Conservation (phyloP, 2,113 vertebrate genomes). For the Lepisosteus osseus region DNA sequence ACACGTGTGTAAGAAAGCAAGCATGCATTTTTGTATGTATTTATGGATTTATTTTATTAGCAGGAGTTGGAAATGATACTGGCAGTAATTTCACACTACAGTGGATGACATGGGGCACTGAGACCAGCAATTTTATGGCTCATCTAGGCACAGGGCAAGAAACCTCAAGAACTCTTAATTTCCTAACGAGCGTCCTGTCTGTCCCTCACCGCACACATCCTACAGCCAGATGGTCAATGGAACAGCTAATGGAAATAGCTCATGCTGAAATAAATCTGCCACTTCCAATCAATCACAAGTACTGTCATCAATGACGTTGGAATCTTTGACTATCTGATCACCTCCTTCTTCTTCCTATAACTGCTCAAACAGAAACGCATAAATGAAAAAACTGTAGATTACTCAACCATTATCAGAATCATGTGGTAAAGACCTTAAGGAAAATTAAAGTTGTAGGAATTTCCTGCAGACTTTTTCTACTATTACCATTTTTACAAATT, state of each 20-base stretch:
- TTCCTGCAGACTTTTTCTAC: too few relatives aligned
- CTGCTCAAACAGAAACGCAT: too few relatives aligned
- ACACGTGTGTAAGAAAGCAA: too few relatives aligned
- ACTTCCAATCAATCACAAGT: conserved; percentile 48
- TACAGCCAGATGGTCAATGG: conserved; percentile 54
- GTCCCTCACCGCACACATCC: background rate
- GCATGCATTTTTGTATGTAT: too few relatives aligned
- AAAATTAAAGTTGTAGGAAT: too few relatives aligned
- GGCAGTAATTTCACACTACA: background rate
- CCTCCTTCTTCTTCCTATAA: too few relatives aligned
- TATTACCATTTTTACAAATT: too few relatives aligned
- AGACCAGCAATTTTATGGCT: background rate
- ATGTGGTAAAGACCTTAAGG: too few relatives aligned
- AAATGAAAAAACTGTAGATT: too few relatives aligned
- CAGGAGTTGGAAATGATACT: too few relatives aligned
- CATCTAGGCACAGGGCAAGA: background rate
- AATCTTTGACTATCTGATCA: background rate
- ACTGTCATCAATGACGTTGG: background rate
- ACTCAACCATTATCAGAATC: too few relatives aligned
- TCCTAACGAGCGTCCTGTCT: background rate
- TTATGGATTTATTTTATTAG: too few relatives aligned
- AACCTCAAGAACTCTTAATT: background rate
- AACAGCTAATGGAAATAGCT: conserved; percentile 58
- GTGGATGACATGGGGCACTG: background rate
- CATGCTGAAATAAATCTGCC: conserved; percentile 64